These are phyloP conservation scores for Orthosia gracilis DNA, from an alignment of 2,888 invertebrate species.

Conservation along the genomic window DNA sequence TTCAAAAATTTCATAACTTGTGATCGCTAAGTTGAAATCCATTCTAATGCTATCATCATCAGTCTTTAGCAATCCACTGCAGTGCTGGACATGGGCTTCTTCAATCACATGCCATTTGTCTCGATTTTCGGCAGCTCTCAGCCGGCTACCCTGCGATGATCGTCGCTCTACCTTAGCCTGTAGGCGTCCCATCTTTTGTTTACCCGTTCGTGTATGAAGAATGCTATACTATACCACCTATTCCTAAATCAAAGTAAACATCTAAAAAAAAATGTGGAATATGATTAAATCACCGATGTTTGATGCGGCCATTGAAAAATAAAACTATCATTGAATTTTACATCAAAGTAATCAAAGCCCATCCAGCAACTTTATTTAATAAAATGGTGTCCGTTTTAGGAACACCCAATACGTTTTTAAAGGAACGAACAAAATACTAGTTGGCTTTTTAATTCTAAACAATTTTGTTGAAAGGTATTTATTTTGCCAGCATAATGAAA, in stretches of 20 bases:
- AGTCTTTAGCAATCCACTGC: too few relatives aligned
- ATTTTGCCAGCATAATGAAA: background rate
- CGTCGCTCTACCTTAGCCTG: too few relatives aligned
- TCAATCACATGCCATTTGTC: too few relatives aligned
- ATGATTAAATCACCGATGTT: slow-evolving; percentile 4
- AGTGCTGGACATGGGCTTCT: too few relatives aligned
- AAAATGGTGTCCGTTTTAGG: slow-evolving; percentile 13
- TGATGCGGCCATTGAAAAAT: background rate
- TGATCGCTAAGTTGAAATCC: background rate
- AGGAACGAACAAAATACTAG: background rate
- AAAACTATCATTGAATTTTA: background rate
- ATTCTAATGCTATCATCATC: background rate
- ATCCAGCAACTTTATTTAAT: background rate
- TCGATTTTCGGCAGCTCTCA: too few relatives aligned
- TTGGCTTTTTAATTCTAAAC: slow-evolving; percentile 5
- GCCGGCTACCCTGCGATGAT: too few relatives aligned
- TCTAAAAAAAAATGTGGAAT: background rate
- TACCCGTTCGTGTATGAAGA: too few relatives aligned
- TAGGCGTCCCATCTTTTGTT: too few relatives aligned
- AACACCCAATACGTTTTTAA: background rate
- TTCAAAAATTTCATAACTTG: background rate
- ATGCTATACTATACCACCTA: background rate
- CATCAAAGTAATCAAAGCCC: slow-evolving; percentile 28
- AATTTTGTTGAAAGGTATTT: slow-evolving; percentile 16
- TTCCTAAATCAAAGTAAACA: background rate